Evolutionary conservation across 2,888 invertebrate species (phyloP), one percentile per base, ranked within the genome.

Genomic region (Proisotoma minuta): DNA sequence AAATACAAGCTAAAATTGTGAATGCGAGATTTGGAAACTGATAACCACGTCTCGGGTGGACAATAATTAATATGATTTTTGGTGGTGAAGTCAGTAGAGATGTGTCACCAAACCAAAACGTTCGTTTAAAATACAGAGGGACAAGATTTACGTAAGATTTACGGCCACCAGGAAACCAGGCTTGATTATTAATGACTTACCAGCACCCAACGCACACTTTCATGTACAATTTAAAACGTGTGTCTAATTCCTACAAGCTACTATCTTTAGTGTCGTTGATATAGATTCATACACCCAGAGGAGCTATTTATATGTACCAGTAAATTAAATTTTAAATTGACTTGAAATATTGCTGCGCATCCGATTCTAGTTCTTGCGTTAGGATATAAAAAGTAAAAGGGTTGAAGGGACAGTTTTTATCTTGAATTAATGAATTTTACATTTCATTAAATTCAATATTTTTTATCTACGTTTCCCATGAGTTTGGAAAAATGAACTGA

Each of bases 51-150:
- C 72, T 70, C 70, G 62, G 62, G 70, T 72, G 72, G 70, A 72
- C 70, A 72, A 72, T 72, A 72, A 72, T 72, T 72, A 72, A 72
- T 72, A 69, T 70, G 64, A 66, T 63, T 69, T 67, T 68, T 65
- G 61, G 69, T 69, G 68, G 67, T 64, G 70, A 68, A 64, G 68
- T n/a, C n/a, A n/a, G n/a, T 64, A 70, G 69, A 64, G 69, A 69
- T 65, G 66, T 70, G 70, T 69, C 70, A 72, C 66, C 69, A 68
- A 60, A 63, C 59, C 59, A 10, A 34, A 26, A 15, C 10, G 18
- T 52, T 59, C 52, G 15, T 57, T 48, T 58, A 29, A 58, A 50
- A 58, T 61, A 63, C 40, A 40, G 57, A 43, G 60, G 60, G 67
- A 62, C 62, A 62, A 64, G 64, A 57, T 63, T 59, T 58, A 63